Base-by-base conservation (phyloP, 2,888 invertebrate species). In the Lumbricus terrestris region DNA sequence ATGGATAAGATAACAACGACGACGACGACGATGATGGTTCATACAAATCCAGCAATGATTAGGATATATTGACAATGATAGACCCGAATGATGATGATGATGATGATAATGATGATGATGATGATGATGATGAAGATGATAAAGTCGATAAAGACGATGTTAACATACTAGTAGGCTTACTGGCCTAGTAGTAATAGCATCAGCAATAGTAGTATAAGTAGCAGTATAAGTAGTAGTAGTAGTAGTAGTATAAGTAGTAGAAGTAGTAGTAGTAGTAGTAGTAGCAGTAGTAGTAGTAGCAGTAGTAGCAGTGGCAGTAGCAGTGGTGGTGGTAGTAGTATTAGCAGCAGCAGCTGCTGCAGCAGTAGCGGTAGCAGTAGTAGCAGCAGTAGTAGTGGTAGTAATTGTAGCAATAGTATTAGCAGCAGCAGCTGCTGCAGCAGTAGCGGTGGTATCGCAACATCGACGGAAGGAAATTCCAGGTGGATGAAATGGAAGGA, bases 11-110 rank as follows among this genome's bases (percentile, higher is more conserved):
- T 69, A 69, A 69, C 69, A n/a, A 54, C 11, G 23, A 54, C 29
- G 54, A 69, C 37, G 23, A 54, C 29, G 29, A 69, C n/a, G 35
- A 89, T 69, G 3, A 83, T n/a, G 16, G 83, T 38, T 38, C 37
- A 2, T 82, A 29, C 35, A 37, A 89, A 2, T 23, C 20, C 29
- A n/a, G 16, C 29, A n/a, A 82, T 82, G 69, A 69, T n/a, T n/a
- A n/a, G n/a, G n/a, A n/a, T n/a, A 69, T 82, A 42, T 33, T 47
- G 47, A 85, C 16, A 82, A 82, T 35, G 89, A 69, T 82, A 11
- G n/a, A n/a, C n/a, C n/a, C n/a, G n/a, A n/a, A n/a, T 89, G 90
- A 90, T 90, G 90, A 34, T 90, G 88, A 40, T 88, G 33, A 85
- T 90, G 85, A 85, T 40, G 42, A 85, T 90, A 29, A 38, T 38